phyloP scores from a whole-genome alignment of 2,797 vertebrate genomes.

The Lepus townsendii region DNA sequence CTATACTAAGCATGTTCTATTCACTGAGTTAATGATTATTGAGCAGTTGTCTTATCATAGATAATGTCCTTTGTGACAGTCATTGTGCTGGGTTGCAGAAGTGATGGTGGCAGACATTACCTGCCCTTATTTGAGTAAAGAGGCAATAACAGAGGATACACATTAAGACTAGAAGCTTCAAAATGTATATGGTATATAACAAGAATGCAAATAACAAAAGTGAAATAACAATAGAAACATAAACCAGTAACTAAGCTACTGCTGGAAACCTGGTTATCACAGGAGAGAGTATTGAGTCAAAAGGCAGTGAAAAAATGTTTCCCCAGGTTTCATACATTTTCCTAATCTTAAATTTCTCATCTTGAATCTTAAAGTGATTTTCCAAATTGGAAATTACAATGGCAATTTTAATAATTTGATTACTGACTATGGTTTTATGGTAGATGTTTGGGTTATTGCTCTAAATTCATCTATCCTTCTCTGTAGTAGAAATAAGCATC shows the following conservation, averaged over 20 bases:
- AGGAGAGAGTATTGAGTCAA: background rate
- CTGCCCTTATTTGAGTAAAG: background rate
- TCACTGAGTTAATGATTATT: background rate
- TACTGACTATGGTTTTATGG: background rate
- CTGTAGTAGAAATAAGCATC: background rate
- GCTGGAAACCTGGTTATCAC: background rate
- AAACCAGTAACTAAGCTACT: background rate
- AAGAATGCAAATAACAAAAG: background rate
- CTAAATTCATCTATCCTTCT: background rate
- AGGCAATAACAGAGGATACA: background rate
- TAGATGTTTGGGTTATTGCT: background rate
- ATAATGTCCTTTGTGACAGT: background rate
- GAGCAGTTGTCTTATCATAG: too few species aligned
- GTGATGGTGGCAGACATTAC: background rate
- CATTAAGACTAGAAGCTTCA: background rate
- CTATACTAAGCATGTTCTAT: background rate
- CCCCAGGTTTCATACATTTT: background rate
- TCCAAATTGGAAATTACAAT: background rate
- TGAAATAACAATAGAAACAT: background rate
- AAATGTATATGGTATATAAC: background rate
- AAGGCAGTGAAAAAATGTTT: background rate
- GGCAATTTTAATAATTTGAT: background rate
- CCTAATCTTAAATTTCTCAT: background rate
- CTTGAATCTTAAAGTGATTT: background rate
- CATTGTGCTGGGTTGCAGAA: background rate